Base-by-base conservation (phyloP, 2,888 invertebrate species). In the Blastobasis adustella region DNA sequence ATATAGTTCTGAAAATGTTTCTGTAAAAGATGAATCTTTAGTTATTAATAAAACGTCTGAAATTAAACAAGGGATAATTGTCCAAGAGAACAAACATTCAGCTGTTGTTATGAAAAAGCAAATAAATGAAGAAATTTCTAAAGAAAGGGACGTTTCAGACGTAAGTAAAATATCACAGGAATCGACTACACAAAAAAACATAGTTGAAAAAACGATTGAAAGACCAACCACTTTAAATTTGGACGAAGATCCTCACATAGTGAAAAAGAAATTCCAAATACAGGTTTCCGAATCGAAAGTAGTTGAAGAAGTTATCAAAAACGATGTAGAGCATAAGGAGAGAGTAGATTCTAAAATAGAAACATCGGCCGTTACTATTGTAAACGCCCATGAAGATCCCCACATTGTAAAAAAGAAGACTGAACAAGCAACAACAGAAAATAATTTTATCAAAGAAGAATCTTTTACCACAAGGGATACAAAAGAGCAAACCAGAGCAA, bases 51-150 rank as follows among this genome's bases (percentile, higher is more conserved):
- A 23, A 2, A 23, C 23, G 23, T 23, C 23, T 23, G 23, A 23
- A 2, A 23, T 23, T 23, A 23, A 23, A n/a, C n/a, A n/a, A 23
- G 23, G 23, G 3, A 23, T 23, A 23, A 23, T 3, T 23, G 23
- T 23, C 23, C 23, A 23, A 23, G 23, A 23, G 3, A 23, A 23
- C 23, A n/a, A n/a, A n/a, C 23, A 23, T 23, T 23, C 23, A 23
- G 23, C 23, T 23, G 23, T 23, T 23, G 23, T 23, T 23, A 23
- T 23, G 23, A 23, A 23, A 23, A 3, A 23, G 23, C 23, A 23
- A 23, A 23, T 23, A 23, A 10, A 52, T 49, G 63, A 71, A 56
- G 54, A 61, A 0, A 59, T 61, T 40, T 54, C 59, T 8, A 62
- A 71, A 56, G 7, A 40, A 1, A 47, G 1, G 8, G 8, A 47